These are phyloP conservation scores for Poecilia picta DNA, from an alignment of 2,797 vertebrate genomes.

Conservation along the genomic window DNA sequence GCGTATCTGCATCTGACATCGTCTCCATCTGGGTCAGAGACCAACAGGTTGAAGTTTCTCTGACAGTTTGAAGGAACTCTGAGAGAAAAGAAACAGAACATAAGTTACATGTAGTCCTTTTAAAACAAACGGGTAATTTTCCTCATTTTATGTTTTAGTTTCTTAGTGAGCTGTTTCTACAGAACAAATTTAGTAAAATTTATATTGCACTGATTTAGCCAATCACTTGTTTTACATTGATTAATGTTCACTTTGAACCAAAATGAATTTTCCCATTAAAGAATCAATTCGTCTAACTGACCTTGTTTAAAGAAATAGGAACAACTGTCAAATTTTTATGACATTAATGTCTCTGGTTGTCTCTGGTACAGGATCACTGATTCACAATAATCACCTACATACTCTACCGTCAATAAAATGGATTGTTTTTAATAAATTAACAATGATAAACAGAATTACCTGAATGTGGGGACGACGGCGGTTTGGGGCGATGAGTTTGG, in stretches of 20 bases:
- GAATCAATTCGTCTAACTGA: neutral
- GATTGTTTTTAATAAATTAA: neutral
- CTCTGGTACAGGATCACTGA: neutral
- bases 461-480: constrained; percentile 43
- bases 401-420: neutral
- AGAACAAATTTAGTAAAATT: neutral
- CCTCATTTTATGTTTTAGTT: no score
- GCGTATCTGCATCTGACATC: constrained; percentile 39
- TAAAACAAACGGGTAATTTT: neutral
- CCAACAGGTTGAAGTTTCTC: constrained; percentile 37
- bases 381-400: neutral
- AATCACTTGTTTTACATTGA: neutral
- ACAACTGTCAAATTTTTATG: neutral
- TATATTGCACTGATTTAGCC: neutral
- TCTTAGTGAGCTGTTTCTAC: neutral
- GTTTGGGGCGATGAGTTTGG: constrained; percentile 23
- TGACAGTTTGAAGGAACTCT: constrained; percentile 55
- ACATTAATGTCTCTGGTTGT: neutral
- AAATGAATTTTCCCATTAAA: neutral
- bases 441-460: constrained; percentile 19
- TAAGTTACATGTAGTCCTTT: no score
- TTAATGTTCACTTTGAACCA: neutral
- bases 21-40: constrained; percentile 48
- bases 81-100: neutral
- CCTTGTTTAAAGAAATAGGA: neutral